Percentiles rank a stretch among this genome's conserved stretches.
Evolutionary conservation across 2,888 invertebrate species (phyloP).

Genomic region (Rutpela maculata): DNA sequence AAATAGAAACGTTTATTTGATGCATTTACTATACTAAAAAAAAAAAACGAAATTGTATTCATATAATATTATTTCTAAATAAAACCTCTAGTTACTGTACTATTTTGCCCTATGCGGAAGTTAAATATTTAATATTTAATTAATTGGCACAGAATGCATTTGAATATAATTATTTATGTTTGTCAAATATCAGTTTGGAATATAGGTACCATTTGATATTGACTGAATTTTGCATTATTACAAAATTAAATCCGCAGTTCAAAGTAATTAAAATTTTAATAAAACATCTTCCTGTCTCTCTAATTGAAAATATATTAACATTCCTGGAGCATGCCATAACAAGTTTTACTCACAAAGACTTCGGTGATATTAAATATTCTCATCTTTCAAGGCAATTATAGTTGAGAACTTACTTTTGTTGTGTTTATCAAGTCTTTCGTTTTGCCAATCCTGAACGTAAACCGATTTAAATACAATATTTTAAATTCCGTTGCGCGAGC

Average conservation of each 20-base stretch:
- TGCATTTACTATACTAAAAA: no score
- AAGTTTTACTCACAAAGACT: slow-evolving; percentile 19
- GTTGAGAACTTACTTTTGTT: slow-evolving; percentile 35
- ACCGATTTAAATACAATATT: slow-evolving; percentile 33
- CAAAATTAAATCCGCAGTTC: background rate
- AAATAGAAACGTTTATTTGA: no score
- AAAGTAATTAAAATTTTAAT: background rate
- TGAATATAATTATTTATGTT: background rate
- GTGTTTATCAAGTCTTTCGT: slow-evolving; percentile 34
- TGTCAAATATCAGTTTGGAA: background rate
- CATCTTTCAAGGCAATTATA: slow-evolving; percentile 29
- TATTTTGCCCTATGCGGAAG: no score
- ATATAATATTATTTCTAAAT: no score
- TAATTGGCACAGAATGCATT: no score
- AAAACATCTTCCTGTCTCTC: background rate
- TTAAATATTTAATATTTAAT: no score
- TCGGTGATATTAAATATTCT: slow-evolving; percentile 23
- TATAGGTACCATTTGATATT: background rate
- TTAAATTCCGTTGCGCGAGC: slow-evolving; percentile 21
- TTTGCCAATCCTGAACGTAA: slow-evolving; percentile 25
- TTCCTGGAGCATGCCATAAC: slow-evolving; percentile 3
- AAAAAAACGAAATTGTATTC: no score
- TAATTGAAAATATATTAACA: slow-evolving; percentile 34
- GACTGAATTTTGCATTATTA: background rate
- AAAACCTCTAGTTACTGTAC: no score